phyloP scores from a whole-genome alignment of 2,797 vertebrate genomes.

The Dendrocincla tyrannina region DNA sequence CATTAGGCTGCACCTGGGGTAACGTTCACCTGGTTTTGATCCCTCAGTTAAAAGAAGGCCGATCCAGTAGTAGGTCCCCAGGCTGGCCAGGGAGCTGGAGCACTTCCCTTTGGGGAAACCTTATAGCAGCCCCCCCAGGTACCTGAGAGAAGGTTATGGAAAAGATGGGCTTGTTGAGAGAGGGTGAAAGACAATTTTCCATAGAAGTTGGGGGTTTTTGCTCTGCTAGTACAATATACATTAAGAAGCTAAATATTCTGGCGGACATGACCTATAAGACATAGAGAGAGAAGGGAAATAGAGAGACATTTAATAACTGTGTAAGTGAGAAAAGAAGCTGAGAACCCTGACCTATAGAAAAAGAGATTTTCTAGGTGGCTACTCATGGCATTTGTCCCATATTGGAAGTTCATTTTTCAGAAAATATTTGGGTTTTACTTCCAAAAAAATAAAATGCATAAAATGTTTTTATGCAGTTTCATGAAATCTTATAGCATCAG shows the following conservation, averaged over 20 bases:
- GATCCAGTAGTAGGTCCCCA: not conserved
- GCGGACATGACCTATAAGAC: not conserved
- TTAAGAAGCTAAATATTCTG: not conserved
- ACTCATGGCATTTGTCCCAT: not conserved
- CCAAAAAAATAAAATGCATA: no score
- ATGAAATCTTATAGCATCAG: not conserved
- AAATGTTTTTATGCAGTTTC: not conserved
- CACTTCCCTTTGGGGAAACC: not conserved
- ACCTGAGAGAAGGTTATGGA: not conserved
- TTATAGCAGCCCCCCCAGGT: rapidly evolving
- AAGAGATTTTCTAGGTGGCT: not conserved
- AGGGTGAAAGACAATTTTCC: not conserved
- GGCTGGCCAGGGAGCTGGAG: not conserved
- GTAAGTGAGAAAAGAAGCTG: not conserved
- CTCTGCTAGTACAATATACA: not conserved
- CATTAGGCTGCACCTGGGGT: not conserved
- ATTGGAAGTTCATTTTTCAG: not conserved
- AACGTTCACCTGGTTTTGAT: not conserved
- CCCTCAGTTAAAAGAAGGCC: not conserved
- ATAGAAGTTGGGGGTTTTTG: rapidly evolving
- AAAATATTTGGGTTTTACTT: not conserved
- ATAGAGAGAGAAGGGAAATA: rapidly evolving
- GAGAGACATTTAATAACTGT: not conserved
- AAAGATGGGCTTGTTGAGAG: not conserved
- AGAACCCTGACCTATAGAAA: not conserved